Evolutionary conservation across 2,888 invertebrate species (phyloP).

Genomic region (Argyresthia goedartella): DNA sequence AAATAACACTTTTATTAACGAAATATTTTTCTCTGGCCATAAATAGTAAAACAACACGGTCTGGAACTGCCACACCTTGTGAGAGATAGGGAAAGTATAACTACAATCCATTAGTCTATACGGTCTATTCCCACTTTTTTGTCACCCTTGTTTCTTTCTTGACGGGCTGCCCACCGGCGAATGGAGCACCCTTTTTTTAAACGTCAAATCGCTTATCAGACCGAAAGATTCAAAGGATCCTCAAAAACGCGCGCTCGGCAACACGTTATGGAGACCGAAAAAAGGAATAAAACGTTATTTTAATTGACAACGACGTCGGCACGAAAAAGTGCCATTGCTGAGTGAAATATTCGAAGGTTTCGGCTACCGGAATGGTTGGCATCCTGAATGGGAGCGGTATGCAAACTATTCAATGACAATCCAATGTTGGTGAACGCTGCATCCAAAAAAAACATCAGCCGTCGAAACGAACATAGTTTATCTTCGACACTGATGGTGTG

Average conservation of each 20-base stretch:
- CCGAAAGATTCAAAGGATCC: constrained; percentile 56
- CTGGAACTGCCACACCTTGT: too few relatives aligned
- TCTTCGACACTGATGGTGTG: background rate
- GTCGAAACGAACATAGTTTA: background rate
- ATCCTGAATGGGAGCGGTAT: constrained; percentile 48
- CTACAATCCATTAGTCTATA: constrained; percentile 25
- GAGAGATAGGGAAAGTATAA: background rate
- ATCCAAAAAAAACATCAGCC: background rate
- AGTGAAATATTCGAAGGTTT: constrained; percentile 48
- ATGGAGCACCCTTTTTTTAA: constrained; percentile 37
- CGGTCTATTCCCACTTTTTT: constrained; percentile 27
- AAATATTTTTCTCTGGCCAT: too few relatives aligned
- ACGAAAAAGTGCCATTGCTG: constrained; percentile 42
- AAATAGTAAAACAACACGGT: too few relatives aligned
- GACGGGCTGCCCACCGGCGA: constrained; percentile 54
- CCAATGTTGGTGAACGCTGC: background rate
- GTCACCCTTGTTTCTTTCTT: constrained; percentile 20
- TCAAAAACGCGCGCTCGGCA: constrained; percentile 27
- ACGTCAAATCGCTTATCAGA: constrained; percentile 54
- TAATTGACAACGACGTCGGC: constrained; percentile 55
- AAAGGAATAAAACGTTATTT: constrained; percentile 38
- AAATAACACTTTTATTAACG: too few relatives aligned
- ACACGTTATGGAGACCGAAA: constrained; percentile 41
- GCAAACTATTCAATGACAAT: constrained; percentile 39
- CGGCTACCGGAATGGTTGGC: constrained; percentile 46